Evolutionary conservation across 2,797 vertebrate species (phyloP), one percentile per base, ranked within the genome.

Genomic region (Benthosema pterotum): DNA sequence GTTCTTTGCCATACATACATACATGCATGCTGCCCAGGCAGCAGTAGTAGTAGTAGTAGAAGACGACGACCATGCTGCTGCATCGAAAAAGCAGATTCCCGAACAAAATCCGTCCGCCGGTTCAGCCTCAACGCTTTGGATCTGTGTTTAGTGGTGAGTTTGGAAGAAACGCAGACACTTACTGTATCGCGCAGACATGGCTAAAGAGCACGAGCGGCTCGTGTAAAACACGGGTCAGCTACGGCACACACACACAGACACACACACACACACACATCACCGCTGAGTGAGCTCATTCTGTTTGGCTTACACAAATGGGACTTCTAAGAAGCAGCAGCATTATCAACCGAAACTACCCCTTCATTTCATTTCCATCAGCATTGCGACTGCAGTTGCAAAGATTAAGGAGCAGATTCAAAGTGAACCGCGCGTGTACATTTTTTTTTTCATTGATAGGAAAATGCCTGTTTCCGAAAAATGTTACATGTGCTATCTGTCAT

Each of bases 181-280:
- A 61, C 18, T 42, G 48, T 62, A 75, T 70, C 54, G 67, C 72
- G 60, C 76, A 80, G 67, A 69, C 61, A 51, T 17, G 60, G 53
- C 57, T 81, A 60, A 56, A 78, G 75, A 75, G 65, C 57, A 48
- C 54, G 63, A 71, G 61, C 58, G 68, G 69, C 73, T 78, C 76
- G 79, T 72, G 67, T 82, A 77, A 80, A 85, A 85, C 73, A 81
- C 38, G 65, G 69, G 58, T 63, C 71, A 75, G 74, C 73, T 69
- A 65, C 70, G 69, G 66, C 67, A 76, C 68, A 67, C 73, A 71
- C n/a, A n/a, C n/a, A n/a, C n/a, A n/a, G n/a, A n/a, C n/a, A n/a
- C n/a, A n/a, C n/a, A n/a, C n/a, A n/a, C n/a, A n/a, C n/a, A 67
- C 67, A 76, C 68, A 67, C 73, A 71, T 72, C 61, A 65, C 11